These are phyloP conservation scores for Dryobotodes eremita DNA, from an alignment of 2,888 invertebrate species.

Conservation along the genomic window DNA sequence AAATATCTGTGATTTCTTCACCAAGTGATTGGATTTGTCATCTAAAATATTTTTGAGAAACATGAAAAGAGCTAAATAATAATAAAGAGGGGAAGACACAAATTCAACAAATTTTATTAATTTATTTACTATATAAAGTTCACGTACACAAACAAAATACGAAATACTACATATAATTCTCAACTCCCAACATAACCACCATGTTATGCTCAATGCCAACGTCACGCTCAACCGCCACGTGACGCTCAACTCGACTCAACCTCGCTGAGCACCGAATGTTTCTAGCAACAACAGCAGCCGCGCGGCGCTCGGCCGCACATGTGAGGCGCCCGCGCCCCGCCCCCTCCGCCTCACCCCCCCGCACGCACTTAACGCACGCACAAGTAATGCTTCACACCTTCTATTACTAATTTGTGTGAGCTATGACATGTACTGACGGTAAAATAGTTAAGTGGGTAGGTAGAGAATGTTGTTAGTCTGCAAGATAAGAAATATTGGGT, in stretches of 20 bases:
- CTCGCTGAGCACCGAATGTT: conserved; percentile 56
- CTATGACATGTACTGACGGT: conserved; percentile 34
- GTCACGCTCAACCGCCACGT: conserved; percentile 16
- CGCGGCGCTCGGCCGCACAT: conserved; percentile 81
- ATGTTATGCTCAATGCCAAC: not conserved
- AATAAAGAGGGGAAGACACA: no score
- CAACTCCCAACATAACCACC: not conserved
- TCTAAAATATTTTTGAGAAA: not conserved
- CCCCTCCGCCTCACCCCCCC: conserved; percentile 46
- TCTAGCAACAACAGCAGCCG: conserved; percentile 83
- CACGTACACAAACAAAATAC: not conserved
- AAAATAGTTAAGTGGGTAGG: not conserved
- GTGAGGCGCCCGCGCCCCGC: conserved; percentile 69
- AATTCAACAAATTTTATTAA: no score
- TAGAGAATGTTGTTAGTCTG: not conserved
- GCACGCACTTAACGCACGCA: conserved; percentile 66
- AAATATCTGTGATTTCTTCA: not conserved
- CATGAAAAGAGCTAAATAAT: no score
- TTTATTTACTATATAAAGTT: no score
- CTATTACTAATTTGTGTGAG: conserved; percentile 68
- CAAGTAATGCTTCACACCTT: conserved; percentile 79
- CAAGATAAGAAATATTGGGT: not conserved
- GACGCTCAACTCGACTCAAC: conserved; percentile 21
- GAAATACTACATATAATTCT: not conserved
- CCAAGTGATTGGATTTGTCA: not conserved